These are phyloP conservation scores for Cyrtodaria siliqua DNA, from an alignment of 2,888 invertebrate species.

Conservation along the genomic window DNA sequence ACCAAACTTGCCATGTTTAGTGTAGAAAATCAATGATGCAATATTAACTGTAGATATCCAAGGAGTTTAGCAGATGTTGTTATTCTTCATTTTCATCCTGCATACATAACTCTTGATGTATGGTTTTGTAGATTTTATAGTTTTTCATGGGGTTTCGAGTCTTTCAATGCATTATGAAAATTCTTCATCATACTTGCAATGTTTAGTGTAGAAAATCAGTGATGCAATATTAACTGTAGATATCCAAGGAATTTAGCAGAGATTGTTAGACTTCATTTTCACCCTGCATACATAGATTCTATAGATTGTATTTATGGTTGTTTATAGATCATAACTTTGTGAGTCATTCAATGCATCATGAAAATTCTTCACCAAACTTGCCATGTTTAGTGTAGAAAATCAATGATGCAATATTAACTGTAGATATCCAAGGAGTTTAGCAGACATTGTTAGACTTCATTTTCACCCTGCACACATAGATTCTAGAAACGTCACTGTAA, in stretches of 20 bases:
- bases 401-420: slow-evolving; percentile 33
- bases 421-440: slow-evolving; percentile 55
- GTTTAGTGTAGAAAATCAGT: slow-evolving; percentile 2
- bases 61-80: slow-evolving; percentile 26
- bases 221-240: slow-evolving; percentile 41
- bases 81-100: slow-evolving; percentile 6
- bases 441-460: not conserved
- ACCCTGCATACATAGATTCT: slow-evolving; percentile 3
- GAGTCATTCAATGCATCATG: slow-evolving; percentile 1
- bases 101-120: slow-evolving; percentile 1
- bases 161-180: slow-evolving; percentile 55
- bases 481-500: too few species aligned
- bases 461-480: slow-evolving; percentile 16
- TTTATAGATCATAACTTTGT: too few species aligned
- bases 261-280: slow-evolving; percentile 10
- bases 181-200: slow-evolving; percentile 23
- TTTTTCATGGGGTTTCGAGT: too few species aligned
- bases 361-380: slow-evolving; percentile 8
- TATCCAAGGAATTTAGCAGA: slow-evolving; percentile 51
- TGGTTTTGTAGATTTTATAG: too few species aligned
- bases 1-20: slow-evolving; percentile 9
- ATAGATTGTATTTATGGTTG: too few species aligned
- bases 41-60: slow-evolving; percentile 59
- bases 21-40: slow-evolving; percentile 18
- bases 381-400: not conserved